Evolutionary conservation across 2,113 vertebrate genomes (phyloP), one percentile per base, ranked within the genome.

Genomic region (Lynx canadensis): DNA sequence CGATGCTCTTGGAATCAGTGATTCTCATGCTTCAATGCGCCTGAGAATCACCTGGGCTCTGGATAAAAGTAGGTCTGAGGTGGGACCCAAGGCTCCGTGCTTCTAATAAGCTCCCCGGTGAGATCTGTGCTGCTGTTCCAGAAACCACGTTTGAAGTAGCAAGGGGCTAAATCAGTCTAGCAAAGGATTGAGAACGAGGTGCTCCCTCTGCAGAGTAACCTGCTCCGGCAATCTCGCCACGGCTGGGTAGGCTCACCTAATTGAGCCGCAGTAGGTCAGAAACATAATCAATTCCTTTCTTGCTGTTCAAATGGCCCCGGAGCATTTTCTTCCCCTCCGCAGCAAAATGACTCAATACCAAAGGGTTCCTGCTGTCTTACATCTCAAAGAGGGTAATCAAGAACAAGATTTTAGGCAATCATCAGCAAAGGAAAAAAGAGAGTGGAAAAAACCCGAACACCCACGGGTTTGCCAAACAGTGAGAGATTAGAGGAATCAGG

Each of bases 351-450:
- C 66, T 95, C 82, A 89, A 25, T 81, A 76, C 18, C 48, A 55
- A 80, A 96, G 79, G 33, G 2, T 19, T 65, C 79, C 71, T 86
- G 73, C 91, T 92, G 92, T 69, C 79, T 87, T 74, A n/a, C 85
- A 79, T 93, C 80, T 97, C 85, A 91, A 92, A 95, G n/a, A 60
- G 79, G 68, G 45, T 89, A 95, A 95, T 93, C 81, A 93, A 86
- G 52, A 82, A 13, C 0, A 3, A 89, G 87, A 18, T 63, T 97
- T 94, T 82, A 93, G 50, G 63, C 68, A 88, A 45, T 96, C 78
- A 94, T 76, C n/a, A 69, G 48, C 69, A 95, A 91, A 83, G 78
- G 33, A 4, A 80, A 82, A 78, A 80, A 93, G 73, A 65, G 11
- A 84, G 74, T 66, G 71, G 60, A 41, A 93, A 92, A 85, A 96